phyloP scores from a whole-genome alignment of 2,113 vertebrate genomes.

The Bolborhynchus lineola region DNA sequence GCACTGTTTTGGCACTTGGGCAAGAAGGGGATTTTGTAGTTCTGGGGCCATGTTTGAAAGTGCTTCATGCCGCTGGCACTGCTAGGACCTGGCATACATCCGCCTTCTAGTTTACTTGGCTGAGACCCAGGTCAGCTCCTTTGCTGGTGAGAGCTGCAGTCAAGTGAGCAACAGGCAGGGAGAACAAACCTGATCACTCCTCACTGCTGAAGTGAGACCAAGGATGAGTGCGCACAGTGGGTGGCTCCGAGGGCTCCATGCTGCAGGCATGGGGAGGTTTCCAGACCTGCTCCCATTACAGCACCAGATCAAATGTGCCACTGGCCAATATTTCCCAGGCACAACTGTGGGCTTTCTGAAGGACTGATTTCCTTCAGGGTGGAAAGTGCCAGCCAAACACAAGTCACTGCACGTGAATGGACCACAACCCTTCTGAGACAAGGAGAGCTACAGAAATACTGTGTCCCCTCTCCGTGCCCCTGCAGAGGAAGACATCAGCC shows the following conservation, averaged over 20 bases:
- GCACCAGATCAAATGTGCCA: neutral
- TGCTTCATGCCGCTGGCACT: neutral
- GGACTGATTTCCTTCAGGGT: neutral
- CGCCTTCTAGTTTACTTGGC: neutral
- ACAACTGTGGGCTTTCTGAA: neutral
- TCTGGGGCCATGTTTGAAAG: neutral
- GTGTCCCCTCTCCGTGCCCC: no score
- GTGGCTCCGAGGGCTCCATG: neutral
- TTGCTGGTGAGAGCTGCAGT: neutral
- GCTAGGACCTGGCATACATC: neutral
- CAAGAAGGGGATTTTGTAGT: neutral
- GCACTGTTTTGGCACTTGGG: neutral
- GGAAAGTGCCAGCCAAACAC: neutral
- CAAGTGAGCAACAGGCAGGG: neutral
- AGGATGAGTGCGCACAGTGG: accelerated
- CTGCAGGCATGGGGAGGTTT: neutral
- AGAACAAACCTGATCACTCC: neutral
- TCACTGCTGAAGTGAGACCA: neutral
- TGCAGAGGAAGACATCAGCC: neutral
- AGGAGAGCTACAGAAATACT: neutral
- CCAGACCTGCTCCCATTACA: neutral
- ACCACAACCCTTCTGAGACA: neutral
- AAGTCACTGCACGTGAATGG: neutral
- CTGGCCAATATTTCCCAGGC: neutral
- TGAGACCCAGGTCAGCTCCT: neutral